phyloP scores from a whole-genome alignment of 35 echinoderm and acorn worm species.

The Apostichopus parvimensis region DNA sequence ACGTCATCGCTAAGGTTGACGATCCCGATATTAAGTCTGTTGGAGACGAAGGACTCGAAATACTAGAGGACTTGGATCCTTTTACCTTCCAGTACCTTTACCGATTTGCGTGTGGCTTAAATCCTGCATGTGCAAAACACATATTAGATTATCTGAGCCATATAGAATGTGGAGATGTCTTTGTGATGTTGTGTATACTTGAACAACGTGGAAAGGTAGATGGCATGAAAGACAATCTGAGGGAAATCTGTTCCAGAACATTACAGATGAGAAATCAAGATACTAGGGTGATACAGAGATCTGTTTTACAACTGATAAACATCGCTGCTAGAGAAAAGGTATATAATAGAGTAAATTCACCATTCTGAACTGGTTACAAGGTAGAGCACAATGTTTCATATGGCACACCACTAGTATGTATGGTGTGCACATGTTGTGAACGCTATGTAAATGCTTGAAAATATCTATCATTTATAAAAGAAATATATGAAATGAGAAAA shows the following conservation, averaged over 20 bases:
- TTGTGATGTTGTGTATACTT: constrained; percentile 14
- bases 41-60: background rate
- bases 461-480: no score
- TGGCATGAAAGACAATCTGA: background rate
- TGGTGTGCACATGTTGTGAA: no score
- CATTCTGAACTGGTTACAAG: no score
- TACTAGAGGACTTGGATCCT: background rate
- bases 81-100: constrained; percentile 5
- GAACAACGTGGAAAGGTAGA: constrained; percentile 20
- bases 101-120: constrained; percentile 15
- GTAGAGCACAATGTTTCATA: no score
- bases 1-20: background rate
- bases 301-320: background rate
- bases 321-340: constrained; percentile 16
- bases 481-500: no score
- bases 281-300: background rate
- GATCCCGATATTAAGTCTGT: background rate
- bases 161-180: background rate
- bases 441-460: no score
- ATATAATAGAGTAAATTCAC: background rate
- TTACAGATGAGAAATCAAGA: background rate
- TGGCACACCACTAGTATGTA: no score
- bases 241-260: background rate
- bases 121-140: background rate
- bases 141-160: background rate